Evolutionary conservation across 1,140 invertebrate species (phyloP).

Genomic region (Rhyzopertha dominica): DNA sequence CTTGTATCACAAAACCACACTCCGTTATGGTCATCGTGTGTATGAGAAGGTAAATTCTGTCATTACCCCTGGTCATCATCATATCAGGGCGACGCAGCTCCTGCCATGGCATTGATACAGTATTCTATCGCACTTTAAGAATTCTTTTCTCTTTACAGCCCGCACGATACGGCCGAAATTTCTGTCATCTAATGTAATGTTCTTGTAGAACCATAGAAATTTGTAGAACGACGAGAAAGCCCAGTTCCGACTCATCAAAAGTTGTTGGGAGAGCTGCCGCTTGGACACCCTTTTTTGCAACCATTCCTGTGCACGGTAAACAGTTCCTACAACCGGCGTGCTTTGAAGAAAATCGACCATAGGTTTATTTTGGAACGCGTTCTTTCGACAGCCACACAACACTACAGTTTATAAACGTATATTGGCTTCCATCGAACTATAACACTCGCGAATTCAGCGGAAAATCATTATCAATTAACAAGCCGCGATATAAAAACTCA

Average conservation of each 20-base stretch:
- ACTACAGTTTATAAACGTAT: slow-evolving; percentile 15
- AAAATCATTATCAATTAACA: slow-evolving; percentile 31
- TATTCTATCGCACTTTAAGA: slow-evolving; percentile 18
- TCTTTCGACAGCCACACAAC: too few species aligned
- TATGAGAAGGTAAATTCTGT: slow-evolving; percentile 35
- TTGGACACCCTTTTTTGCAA: slow-evolving; percentile 17
- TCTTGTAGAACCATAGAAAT: slow-evolving; percentile 17
- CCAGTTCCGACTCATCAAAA: slow-evolving; percentile 17
- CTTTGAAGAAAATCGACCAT: slow-evolving; percentile 21
- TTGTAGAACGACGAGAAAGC: slow-evolving; percentile 3
- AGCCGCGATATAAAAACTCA: too few species aligned
- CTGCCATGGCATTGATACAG: slow-evolving; percentile 37
- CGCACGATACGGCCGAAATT: slow-evolving; percentile 26
- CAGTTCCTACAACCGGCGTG: too few species aligned
- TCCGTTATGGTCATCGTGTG: slow-evolving; percentile 44
- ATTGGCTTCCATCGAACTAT: slow-evolving; percentile 22
- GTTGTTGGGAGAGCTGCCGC: slow-evolving; percentile 11
- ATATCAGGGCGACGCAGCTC: slow-evolving; percentile 35
- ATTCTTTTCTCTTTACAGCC: slow-evolving; percentile 35
- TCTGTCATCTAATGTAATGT: slow-evolving; percentile 38
- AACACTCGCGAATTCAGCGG: too few species aligned
- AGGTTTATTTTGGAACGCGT: slow-evolving; percentile 16
- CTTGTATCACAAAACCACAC: slow-evolving; percentile 36
- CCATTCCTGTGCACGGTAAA: slow-evolving; percentile 38
- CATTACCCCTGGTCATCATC: slow-evolving; percentile 20